Evolutionary conservation across 2,797 vertebrate genomes (phyloP), one percentile per base, ranked within the genome.

Genomic region (Numenius phaeopus): DNA sequence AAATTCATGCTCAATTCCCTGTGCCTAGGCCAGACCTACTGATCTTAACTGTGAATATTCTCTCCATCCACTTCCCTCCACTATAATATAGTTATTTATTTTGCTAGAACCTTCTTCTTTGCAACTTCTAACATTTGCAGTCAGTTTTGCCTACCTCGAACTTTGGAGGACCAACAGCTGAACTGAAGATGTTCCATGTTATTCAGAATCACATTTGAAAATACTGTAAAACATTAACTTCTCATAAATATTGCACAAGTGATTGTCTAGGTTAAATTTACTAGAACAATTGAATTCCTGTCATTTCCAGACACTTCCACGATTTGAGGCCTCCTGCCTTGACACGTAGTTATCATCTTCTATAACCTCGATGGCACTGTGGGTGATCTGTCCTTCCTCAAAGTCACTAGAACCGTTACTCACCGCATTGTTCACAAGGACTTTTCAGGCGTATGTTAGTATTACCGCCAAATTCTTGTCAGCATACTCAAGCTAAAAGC

Each of bases 401-500:
- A 72, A 85, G 89, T 78, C 42, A 0, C 69, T 32, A 32, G 21
- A 89, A 85, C 66, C 77, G 87, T 85, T 64, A 23, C 83, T 90
- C 27, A 2, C 30, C 83, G 84, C 87, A 50, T 88, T 95, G 87
- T 95, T 86, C 76, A 30, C 89, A 90, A 91, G 79, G 81, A 78
- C 89, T 93, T 90, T 58, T 93, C 76, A 90, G 91, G 82, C 83
- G 52, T 91, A 17, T 39, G 27, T 80, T 66, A 21, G 49, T 75
- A 64, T 91, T 78, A 29, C 66, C 0, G 20, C 91, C 79, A 92
- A 91, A 88, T 77, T 65, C 52, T 85, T 95, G 69, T 92, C 91
- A 95, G 76, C 79, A 49, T 22, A 19, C 46, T 90, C 8, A 6
- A 34, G 76, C 57, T 85, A 87, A 83, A 39, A 92, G 72, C 54